Evolutionary conservation across 2,888 invertebrate genomes (phyloP), one percentile per base, ranked within the genome.

Genomic region (Epirrhoe alternata): DNA sequence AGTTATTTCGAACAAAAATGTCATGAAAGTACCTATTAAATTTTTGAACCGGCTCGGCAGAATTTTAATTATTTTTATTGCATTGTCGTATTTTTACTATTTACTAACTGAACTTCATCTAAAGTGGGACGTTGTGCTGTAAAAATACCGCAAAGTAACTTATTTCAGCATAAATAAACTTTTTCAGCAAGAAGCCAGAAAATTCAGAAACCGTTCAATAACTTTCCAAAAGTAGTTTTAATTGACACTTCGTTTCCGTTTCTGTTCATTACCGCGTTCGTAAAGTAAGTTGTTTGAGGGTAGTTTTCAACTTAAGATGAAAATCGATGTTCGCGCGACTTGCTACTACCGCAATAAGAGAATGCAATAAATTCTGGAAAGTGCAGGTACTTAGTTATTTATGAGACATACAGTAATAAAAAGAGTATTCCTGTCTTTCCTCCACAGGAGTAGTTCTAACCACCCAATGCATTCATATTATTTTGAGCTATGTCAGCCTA

Each of bases 291-390:
- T 70, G 68, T 71, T 70, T 64, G 50, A 57, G 58, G 30, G 55
- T 68, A 66, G 66, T 76, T 72, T 35, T 67, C 54, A 69, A 57
- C 61, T 60, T 47, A 59, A 64, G 54, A 60, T 71, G 66, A 61
- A 74, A 77, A 75, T 77, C 74, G 75, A 73, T 75, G 72, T 68
- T 56, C 52, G 17, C 52, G 62, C 59, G 61, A 56, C 10, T 52
- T 49, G 24, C 30, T 33, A 10, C 12, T 47, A 47, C 47, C 47
- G 16, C 47, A 47, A 47, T 47, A 16, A 16, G 12, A 16, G 47
- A 5, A 6, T 49, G 61, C 55, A 64, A 66, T 66, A 66, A 67
- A 64, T 57, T 31, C 8, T 38, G 45, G 6, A 17, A 16, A 31
- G 30, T 47, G 47, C 50, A 56, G 8, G 49, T 50, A 50, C 17